Evolutionary conservation across 92 coral and sea anemone species (phyloP).

Genomic region (Ricordea florida): DNA sequence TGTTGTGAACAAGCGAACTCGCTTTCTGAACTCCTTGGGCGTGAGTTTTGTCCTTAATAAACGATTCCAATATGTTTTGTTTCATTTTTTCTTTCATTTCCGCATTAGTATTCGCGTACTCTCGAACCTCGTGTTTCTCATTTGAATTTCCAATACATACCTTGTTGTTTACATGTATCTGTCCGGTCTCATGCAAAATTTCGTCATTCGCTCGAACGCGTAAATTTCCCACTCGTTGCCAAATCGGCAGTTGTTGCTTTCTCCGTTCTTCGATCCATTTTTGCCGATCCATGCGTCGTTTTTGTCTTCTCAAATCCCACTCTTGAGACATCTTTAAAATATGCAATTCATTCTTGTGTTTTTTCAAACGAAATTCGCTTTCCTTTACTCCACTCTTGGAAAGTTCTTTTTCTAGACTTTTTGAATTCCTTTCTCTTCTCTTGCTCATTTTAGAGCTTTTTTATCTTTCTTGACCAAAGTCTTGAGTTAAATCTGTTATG

Average conservation of each 20-base stretch:
- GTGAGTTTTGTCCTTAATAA: not conserved
- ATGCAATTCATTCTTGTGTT: conserved; percentile 80
- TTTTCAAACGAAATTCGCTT: conserved; percentile 55
- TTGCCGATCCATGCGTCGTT: conserved; percentile 79
- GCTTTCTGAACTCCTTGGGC: not conserved
- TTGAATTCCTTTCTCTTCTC: not conserved
- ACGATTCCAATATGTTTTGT: not conserved
- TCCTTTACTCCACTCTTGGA: conserved; percentile 12
- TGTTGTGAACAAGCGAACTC: not conserved
- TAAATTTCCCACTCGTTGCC: conserved; percentile 69
- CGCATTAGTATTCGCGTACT: not conserved
- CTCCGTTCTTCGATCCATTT: conserved; percentile 88
- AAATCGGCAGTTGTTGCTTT: conserved; percentile 62
- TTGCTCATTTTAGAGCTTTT: conserved; percentile 23
- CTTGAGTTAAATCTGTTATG: not conserved
- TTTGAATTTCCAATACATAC: conserved; percentile 31
- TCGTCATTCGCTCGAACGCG: conserved; percentile 67
- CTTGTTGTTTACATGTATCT: conserved; percentile 29
- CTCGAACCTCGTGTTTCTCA: not conserved
- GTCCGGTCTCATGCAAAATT: conserved; percentile 7
- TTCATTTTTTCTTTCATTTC: not conserved
- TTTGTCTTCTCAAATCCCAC: conserved; percentile 87
- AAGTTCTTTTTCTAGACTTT: not conserved
- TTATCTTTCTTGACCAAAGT: not conserved
- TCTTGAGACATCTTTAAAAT: conserved; percentile 85